Conservation (phyloP, 1,140 invertebrate genomes). For the Neodiprion pinetum region DNA sequence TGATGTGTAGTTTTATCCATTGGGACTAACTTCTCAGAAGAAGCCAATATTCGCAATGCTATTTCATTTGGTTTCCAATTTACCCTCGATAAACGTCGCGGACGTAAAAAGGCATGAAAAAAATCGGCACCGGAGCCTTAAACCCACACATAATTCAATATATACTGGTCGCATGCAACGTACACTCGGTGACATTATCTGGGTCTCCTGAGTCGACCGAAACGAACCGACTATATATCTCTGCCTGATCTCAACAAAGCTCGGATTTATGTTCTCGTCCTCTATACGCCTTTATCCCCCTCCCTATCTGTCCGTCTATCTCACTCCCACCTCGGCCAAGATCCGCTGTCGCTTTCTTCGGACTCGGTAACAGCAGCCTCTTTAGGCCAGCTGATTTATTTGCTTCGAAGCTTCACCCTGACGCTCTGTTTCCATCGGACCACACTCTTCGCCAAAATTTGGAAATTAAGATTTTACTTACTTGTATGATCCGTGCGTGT, state of each 20-base stretch:
- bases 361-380: constrained; percentile 8
- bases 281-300: not conserved
- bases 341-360: constrained; percentile 1
- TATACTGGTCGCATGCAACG: constrained; percentile 28
- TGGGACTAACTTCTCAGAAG: too few species aligned
- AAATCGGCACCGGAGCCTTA: too few species aligned
- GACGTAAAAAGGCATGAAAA: too few species aligned
- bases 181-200: constrained; percentile 45
- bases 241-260: constrained; percentile 49
- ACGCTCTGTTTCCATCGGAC: constrained; percentile 24
- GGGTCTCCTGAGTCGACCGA: constrained; percentile 36
- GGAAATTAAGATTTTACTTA: constrained; percentile 64
- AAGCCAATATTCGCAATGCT: too few species aligned
- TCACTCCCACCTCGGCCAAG: constrained; percentile 15
- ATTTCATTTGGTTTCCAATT: too few species aligned
- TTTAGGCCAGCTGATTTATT: constrained; percentile 16
- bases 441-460: constrained; percentile 25
- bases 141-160: constrained; percentile 43
- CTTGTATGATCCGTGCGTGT: constrained; percentile 90
- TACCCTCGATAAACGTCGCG: too few species aligned
- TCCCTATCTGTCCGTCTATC: constrained; percentile 7
- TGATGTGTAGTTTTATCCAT: too few species aligned
- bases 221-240: constrained; percentile 44
- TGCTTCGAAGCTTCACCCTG: constrained; percentile 22
- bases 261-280: constrained; percentile 45